Evolutionary conservation across 2,113 vertebrate genomes (phyloP), one percentile per base, ranked within the genome.

Genomic region (Nycticryphes semicollaris): DNA sequence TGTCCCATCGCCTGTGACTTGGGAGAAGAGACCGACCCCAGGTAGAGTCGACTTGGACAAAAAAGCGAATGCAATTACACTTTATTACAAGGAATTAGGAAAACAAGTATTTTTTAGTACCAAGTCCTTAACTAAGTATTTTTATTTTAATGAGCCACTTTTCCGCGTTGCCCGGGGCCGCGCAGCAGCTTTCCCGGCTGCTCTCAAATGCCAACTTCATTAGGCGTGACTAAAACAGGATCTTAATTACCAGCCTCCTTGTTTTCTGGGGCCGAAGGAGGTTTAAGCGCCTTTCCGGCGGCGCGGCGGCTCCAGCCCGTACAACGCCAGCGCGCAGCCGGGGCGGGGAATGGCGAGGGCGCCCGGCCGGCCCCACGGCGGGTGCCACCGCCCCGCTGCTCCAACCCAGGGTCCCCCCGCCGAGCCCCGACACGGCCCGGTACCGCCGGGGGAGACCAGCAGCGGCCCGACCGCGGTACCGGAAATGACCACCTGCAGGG

Each of bases 11-110:
- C 45, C 45, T 17, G 45, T 7, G 12, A 12, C 45, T 45, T 45
- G 45, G 45, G 45, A 45, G 45, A 45, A 19, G 45, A 45, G 47
- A 20, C 47, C 47, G 47, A 21, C 47, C 47, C 47, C 47, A 10
- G 6, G n/a, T 45, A 60, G 75, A 72, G n/a, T 66, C 90, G 73
- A 63, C 67, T 75, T 63, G 75, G 47, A 37, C 53, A 93, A 90
- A 50, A 84, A 66, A 87, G 87, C 94, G 88, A 96, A 94, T 75
- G 91, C 96, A 90, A 93, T 94, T 94, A 95, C 94, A 69, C 95
- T 92, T 96, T 94, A 94, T 89, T 82, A 92, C 93, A 72, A 88
- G 93, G 89, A 89, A 95, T 97, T 85, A 89, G 87, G 89, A 69
- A 90, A 94, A 93, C 56, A 5, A 92, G 93, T 78, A 7, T 22